Percentiles rank a stretch among this genome's conserved stretches.
These are phyloP conservation scores for Dasyprocta punctata DNA, from an alignment of 2,113 vertebrate genomes.

Conservation along the genomic window DNA sequence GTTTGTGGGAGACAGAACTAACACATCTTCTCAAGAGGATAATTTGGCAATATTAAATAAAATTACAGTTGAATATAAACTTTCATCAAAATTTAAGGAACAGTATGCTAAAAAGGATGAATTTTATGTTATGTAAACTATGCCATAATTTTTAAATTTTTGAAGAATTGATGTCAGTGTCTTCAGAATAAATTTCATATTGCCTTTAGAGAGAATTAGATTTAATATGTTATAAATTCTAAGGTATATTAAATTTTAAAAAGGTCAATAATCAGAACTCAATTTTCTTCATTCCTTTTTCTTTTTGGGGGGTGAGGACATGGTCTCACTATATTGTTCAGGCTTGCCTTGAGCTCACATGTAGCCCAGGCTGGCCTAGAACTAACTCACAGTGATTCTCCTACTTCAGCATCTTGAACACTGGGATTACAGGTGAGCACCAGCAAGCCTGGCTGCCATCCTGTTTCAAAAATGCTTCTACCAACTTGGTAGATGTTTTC, in stretches of 20 bases:
- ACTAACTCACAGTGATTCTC: neutral
- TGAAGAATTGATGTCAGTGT: neutral
- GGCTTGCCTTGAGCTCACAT: neutral
- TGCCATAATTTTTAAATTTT: neutral
- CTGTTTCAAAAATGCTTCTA: neutral
- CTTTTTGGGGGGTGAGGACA: neutral
- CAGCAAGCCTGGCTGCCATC: neutral
- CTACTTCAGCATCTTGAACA: neutral
- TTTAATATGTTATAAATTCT: neutral
- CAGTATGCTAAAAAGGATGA: neutral
- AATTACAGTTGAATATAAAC: neutral
- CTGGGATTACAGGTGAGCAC: neutral
- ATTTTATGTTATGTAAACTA: neutral
- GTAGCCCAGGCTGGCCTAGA: neutral
- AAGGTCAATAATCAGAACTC: neutral
- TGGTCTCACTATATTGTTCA: too few species aligned
- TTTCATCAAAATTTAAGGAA: neutral
- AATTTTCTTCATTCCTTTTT: slow-evolving; percentile 24
- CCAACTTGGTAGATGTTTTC: neutral
- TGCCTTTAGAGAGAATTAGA: neutral
- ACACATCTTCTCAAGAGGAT: neutral
- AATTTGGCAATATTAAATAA: neutral
- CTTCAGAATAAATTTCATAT: neutral
- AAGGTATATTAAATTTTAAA: neutral
- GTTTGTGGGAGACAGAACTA: neutral